Conservation (phyloP, 1,140 invertebrate genomes). For the Chionoecetes opilio region DNA sequence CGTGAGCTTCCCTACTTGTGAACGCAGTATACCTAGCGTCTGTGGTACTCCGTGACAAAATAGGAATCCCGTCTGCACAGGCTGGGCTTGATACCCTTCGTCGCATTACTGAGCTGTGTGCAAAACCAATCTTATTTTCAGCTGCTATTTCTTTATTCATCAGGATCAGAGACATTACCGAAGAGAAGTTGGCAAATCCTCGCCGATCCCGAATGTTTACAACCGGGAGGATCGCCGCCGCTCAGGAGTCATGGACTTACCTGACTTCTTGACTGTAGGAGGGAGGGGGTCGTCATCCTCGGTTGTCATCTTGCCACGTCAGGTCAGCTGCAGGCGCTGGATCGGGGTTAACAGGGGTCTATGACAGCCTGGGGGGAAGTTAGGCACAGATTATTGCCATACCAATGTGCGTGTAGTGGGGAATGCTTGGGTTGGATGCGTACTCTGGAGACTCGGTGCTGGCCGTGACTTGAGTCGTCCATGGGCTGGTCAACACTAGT, state of each 20-base stretch:
- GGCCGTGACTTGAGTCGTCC: background rate
- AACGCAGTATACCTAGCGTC: background rate
- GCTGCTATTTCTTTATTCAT: constrained; percentile 71
- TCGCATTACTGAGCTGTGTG: constrained; percentile 28
- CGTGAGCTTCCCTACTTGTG: background rate
- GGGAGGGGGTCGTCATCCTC: constrained; percentile 73
- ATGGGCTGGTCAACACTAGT: constrained; percentile 7
- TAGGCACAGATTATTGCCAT: background rate
- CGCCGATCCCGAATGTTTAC: constrained; percentile 63
- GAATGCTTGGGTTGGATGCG: background rate
- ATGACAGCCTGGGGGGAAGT: constrained; percentile 15
- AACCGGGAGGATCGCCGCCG: constrained; percentile 65
- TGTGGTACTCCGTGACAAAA: background rate
- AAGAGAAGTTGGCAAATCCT: constrained; percentile 63
- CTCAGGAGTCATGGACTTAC: constrained; percentile 36
- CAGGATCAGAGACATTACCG: constrained; percentile 71
- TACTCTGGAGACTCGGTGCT: background rate
- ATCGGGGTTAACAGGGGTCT: background rate
- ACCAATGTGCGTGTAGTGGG: background rate
- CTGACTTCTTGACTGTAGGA: constrained; percentile 72
- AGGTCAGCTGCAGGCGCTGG: constrained; percentile 61
- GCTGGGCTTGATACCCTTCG: background rate
- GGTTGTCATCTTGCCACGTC: constrained; percentile 69
- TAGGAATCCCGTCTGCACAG: background rate
- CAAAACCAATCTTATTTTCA: constrained; percentile 56